Evolutionary conservation across 2,888 invertebrate genomes (phyloP), one percentile per base, ranked within the genome.

Genomic region (Tachina lurida): DNA sequence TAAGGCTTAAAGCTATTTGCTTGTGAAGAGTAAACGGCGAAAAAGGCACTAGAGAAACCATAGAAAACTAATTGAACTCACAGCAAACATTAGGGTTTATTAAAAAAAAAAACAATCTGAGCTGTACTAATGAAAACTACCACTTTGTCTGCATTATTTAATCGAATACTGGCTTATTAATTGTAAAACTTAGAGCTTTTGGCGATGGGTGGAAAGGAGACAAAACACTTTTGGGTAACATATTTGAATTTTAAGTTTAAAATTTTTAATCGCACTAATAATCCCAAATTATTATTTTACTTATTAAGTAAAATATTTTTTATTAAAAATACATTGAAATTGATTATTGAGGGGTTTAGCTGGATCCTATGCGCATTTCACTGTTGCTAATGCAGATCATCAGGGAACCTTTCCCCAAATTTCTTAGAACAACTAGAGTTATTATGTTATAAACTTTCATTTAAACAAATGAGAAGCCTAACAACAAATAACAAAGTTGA

Each of bases 1-100:
- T 84, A 77, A 71, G 43, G 71, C 71, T 77, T 73, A 41, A 49
- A 77, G 73, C 73, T 54, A 60, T 73, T 65, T 60, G 77, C 19
- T 60, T 71, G 73, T 52, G 19, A 63, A 62, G 39, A 65, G 45
- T 17, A 62, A 41, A 17, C 45, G 47, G 39, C n/a, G 67, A 12
- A 73, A 47, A 67, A 74, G 49, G 49, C 15, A 74, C 15, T 45
- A 73, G 68, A 63, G 78, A 84, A 84, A 49, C 78, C 77, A 74
- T 78, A 84, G n/a, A 80, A 74, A 82, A 74, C 45, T 43, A 43
- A 41, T 54, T 43, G 62, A 41, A 62, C 62, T 22, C 41, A 1
- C 17, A 17, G 17, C 54, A 54, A 70, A 74, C 73, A 67, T 80
- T 74, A 43, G 54, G 62, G 62, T 43, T 31, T 58, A 58, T 17